Conservation (phyloP, 2,888 invertebrate genomes). For the Artemia sinica region DNA sequence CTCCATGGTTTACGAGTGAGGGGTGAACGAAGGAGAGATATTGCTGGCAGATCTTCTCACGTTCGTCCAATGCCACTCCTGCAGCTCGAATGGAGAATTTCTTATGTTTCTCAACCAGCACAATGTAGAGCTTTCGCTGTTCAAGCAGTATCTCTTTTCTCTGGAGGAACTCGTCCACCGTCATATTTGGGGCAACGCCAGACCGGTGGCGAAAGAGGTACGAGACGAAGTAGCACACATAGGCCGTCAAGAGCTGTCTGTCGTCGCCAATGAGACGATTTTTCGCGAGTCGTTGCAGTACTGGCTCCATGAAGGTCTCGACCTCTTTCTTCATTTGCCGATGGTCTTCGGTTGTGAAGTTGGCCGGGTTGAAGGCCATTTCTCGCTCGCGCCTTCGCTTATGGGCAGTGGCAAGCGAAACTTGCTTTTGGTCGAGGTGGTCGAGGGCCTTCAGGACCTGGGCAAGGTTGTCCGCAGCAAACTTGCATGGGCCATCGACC, state of each 20-base stretch:
- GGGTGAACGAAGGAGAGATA: constrained; percentile 1
- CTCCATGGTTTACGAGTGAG: too few relatives aligned
- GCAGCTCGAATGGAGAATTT: neutral
- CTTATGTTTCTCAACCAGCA: neutral
- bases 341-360: neutral
- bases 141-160: neutral
- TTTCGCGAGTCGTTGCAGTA: neutral
- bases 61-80: neutral
- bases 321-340: neutral
- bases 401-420: constrained; percentile 8
- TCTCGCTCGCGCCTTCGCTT: neutral
- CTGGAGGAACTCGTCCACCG: neutral
- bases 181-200: neutral
- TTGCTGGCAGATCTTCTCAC: neutral
- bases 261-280: neutral
- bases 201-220: neutral
- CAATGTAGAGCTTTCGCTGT: neutral
- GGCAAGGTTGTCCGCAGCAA: neutral
- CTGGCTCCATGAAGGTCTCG: neutral
- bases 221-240: neutral
- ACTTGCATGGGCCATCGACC: too few relatives aligned
- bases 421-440: neutral
- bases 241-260: constrained; percentile 1
- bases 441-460: neutral
- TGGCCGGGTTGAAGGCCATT: neutral